These are phyloP conservation scores for Stichodactyla helianthus DNA, from an alignment of 64 coral and sea anemone genomes.

Conservation along the genomic window DNA sequence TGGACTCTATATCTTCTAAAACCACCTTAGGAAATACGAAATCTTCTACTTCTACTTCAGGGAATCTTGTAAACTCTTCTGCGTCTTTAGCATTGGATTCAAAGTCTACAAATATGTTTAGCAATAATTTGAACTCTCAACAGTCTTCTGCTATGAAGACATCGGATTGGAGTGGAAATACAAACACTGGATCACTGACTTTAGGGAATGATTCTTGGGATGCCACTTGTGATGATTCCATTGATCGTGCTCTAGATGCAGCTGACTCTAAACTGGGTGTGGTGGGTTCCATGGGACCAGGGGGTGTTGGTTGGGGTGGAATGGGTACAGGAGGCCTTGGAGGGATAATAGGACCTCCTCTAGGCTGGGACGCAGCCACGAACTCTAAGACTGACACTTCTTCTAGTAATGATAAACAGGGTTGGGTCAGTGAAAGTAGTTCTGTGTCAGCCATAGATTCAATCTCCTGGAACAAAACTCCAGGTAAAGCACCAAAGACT, in stretches of 20 bases:
- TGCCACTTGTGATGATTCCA: constrained; percentile 60
- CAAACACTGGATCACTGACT: neutral
- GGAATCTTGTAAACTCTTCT: neutral
- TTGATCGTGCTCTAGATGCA: constrained; percentile 89
- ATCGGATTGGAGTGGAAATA: constrained; percentile 17
- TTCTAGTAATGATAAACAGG: neutral
- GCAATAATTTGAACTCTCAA: constrained; percentile 13
- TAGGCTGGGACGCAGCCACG: constrained; percentile 42
- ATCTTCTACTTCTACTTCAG: neutral
- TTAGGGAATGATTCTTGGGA: constrained; percentile 50
- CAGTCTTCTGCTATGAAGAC: neutral
- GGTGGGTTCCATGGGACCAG: constrained; percentile 14
- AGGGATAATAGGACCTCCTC: constrained; percentile 70
- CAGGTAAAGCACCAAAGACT: constrained; percentile 79
- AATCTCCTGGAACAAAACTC: constrained; percentile 91
- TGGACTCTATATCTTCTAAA: constrained; percentile 24
- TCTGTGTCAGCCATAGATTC: neutral
- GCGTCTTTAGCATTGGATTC: neutral
- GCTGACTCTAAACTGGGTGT: constrained; percentile 51
- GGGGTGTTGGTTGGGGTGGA: constrained; percentile 62
- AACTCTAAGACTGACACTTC: constrained; percentile 4
- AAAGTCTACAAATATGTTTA: constrained; percentile 18
- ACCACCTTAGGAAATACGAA: constrained; percentile 47
- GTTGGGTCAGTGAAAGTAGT: neutral
- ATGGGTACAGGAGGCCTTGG: constrained; percentile 76